Base-by-base conservation (phyloP, 1,140 invertebrate species). In the Drosophila sturtevanti region DNA sequence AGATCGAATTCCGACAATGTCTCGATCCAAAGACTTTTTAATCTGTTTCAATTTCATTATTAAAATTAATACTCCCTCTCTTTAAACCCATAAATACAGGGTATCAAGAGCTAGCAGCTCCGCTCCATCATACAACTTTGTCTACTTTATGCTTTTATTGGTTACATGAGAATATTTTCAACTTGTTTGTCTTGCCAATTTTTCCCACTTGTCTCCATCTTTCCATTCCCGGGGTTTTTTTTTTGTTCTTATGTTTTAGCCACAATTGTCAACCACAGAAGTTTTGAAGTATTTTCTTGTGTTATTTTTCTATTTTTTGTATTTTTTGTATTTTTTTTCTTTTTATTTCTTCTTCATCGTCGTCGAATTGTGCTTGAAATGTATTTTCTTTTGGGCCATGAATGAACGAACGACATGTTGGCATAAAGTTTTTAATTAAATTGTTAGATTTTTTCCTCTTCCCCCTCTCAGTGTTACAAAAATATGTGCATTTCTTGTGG, bases 381-480 rank as follows among this genome's bases (percentile, higher is more conserved):
- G 55, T 38, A 54, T 70, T 77, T 66, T 35, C 54, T 65, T 74
- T 63, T 18, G n/a, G 55, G 7, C 16, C 24, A 9, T 27, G 16
- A 34, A 51, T 44, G 10, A 68, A 63, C 41, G 31, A 79, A 66
- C 69, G 77, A 84, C 84, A 84, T 80, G 80, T 84, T 89, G 80
- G 81, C 77, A 79, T 80, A 89, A 89, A 89, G 79, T 89, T 89
- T 87, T 89, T 89, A 89, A 89, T 89, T 89, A 89, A 89, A 89
- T 89, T 89, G 62, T 74, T 84, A 61, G 77, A 75, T 89, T 89
- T 77, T 84, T 89, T 21, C n/a, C n/a, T n/a, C n/a, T 48, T 21
- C 27, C 27, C 27, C 27, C 18, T 48, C 1, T 16, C 41, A 21
- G 18, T 48, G 41, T 48, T 11, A 48, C 9, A 48, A 48, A 48